Base-by-base conservation (phyloP, 2,888 invertebrate genomes). In the Phalangium opilio region DNA sequence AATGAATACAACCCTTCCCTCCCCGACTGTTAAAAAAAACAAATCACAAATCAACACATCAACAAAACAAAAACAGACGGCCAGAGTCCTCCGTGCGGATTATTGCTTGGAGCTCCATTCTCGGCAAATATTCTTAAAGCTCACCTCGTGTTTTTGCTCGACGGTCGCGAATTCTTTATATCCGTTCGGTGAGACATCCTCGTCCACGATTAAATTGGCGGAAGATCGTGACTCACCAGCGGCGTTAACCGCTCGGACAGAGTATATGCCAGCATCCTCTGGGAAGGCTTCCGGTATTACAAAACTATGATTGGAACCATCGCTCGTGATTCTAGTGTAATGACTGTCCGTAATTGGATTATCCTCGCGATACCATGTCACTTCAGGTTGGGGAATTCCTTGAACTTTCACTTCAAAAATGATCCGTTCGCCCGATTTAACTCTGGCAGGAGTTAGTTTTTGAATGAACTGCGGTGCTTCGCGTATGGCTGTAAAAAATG, bases 321-420 rank as follows among this genome's bases (percentile, higher is more conserved):
- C 83, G 67, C 85, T 86, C 3, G 82, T 69, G 27, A 87, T 67
- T 61, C 82, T 81, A 56, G 84, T 79, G 61, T 85, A 83, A 33
- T 78, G 74, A 0, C 84, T 83, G 64, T 85, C 84, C 63, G 83
- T 83, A 1, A 89, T 79, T 0, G 83, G 83, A 1, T 75, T 76
- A 55, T 76, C 77, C 65, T 82, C 77, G 59, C 78, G 77, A 50
- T 72, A 69, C 81, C 81, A 82, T 53, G 67, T 70, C 41, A 81
- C 63, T 35, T 72, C 70, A 7, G 80, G 80, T 45, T 68, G 64
- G 40, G 81, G 80, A 57, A 74, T 69, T 52, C 81, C 81, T 43
- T 69, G 70, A 50, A 78, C 75, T 62, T 76, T 70, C 55, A 80
- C 79, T 64, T 81, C 79, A 57, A 83, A 27, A 8, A 38, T 44